Conservation (phyloP, 2,113 vertebrate species). For the Neomonachus schauinslandi region DNA sequence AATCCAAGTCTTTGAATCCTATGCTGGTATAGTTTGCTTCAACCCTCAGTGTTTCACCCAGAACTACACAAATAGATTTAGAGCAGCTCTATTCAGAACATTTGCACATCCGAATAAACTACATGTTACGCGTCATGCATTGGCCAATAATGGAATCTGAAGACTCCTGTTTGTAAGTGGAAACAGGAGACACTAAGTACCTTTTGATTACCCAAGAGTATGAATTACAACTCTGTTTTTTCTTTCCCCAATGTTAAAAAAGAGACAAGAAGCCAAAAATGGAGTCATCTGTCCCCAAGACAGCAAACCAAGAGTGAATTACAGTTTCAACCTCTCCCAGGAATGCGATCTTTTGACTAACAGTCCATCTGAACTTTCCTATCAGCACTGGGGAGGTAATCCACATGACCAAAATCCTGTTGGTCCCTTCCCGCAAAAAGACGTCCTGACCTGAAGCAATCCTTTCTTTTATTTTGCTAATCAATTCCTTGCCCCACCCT, state of each 20-base stretch:
- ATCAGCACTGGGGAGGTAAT: not conserved
- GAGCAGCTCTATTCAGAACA: not conserved
- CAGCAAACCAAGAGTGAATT: not conserved
- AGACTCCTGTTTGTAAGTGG: not conserved
- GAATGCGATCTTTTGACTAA: not conserved
- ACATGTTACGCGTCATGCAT: not conserved
- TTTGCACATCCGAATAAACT: not conserved
- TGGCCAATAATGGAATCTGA: not conserved
- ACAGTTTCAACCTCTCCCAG: not conserved
- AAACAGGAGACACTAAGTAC: not conserved
- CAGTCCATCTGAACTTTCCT: not conserved
- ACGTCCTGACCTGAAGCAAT: not conserved
- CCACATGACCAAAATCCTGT: not conserved
- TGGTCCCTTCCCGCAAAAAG: not conserved
- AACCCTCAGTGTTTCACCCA: not conserved
- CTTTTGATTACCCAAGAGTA: not conserved
- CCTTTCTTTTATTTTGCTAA: not conserved
- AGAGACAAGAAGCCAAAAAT: not conserved
- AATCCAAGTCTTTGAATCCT: not conserved
- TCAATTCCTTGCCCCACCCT: not conserved
- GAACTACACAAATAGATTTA: not conserved
- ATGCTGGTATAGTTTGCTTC: not conserved
- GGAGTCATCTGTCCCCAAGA: not conserved
- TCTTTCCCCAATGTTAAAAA: not conserved
- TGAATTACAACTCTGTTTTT: not conserved